Evolutionary conservation across 2,113 vertebrate genomes (phyloP), one percentile per base, ranked within the genome.

Genomic region (Morone chrysops): DNA sequence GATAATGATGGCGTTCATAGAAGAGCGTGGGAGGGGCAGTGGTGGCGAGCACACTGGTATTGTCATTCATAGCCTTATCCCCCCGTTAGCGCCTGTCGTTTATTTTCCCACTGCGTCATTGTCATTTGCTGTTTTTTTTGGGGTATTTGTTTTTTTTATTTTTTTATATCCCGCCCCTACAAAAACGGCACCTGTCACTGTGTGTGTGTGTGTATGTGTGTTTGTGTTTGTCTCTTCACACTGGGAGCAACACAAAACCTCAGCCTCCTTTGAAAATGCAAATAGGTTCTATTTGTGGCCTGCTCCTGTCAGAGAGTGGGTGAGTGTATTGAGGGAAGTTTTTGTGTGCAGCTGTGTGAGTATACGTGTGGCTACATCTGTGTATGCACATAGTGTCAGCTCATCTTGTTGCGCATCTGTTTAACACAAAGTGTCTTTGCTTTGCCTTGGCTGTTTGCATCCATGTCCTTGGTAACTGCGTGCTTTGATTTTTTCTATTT

Each of bases 211-310:
- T 47, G 63, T 65, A n/a, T 75, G n/a, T 48, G 62, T 18, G 25
- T 51, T 43, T 63, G 59, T 63, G 57, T 72, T 40, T 69, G 63
- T 87, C 6, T 86, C 31, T 53, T 69, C 60, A 53, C 61, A 74
- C 73, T 22, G 54, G 77, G 74, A 88, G 82, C 79, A 72, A 76
- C 78, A 82, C 73, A 75, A 84, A 88, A 84, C 61, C 83, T 70
- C 81, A 73, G 74, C 80, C 51, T 88, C 83, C 78, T 90, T 89
- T 85, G 78, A 90, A 92, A 93, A 94, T 92, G 91, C 87, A 93
- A 92, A 93, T 94, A 12, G 50, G 17, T 89, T 93, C 87, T 92
- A 92, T 94, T 93, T 92, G 86, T 80, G 88, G 88, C 67, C 61
- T 54, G 75, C 85, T 90, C 85, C 88, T 84, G 89, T 90, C 90